These are phyloP conservation scores for Aphelocoma coerulescens DNA, from an alignment of 2,113 vertebrate species.

Conservation along the genomic window DNA sequence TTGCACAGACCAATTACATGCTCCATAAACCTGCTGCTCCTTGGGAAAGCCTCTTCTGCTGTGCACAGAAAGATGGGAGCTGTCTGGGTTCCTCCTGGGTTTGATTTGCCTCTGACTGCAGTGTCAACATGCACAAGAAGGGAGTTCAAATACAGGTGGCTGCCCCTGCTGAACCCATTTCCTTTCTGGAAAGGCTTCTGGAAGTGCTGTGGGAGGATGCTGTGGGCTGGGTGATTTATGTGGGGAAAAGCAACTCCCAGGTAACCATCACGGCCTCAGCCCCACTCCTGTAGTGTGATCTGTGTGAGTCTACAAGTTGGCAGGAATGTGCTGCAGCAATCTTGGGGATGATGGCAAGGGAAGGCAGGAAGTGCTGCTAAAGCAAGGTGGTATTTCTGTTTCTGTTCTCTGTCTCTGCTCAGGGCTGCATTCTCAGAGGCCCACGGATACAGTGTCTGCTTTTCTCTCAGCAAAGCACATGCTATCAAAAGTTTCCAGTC, in stretches of 20 bases:
- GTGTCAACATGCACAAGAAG: neutral
- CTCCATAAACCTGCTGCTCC: neutral
- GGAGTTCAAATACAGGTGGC: neutral
- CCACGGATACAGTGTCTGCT: neutral
- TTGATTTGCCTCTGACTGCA: neutral
- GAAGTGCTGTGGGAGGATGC: neutral
- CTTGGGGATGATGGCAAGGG: neutral
- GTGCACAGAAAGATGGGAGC: neutral
- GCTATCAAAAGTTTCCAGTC: neutral
- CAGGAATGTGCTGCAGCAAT: neutral
- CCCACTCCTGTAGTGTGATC: neutral
- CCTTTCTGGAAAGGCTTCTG: neutral
- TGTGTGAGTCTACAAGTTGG: neutral
- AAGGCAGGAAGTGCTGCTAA: neutral
- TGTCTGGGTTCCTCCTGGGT: neutral
- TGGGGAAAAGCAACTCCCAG: neutral
- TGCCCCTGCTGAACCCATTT: neutral
- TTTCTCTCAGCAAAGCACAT: neutral
- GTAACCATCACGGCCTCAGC: neutral
- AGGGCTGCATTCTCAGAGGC: neutral
- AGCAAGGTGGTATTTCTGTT: neutral
- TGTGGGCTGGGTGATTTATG: neutral
- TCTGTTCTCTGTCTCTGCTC: neutral
- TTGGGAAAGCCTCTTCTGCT: neutral
- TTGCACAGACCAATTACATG: neutral